Conservation (phyloP, 2,888 invertebrate species). For the Apantesis nais region DNA sequence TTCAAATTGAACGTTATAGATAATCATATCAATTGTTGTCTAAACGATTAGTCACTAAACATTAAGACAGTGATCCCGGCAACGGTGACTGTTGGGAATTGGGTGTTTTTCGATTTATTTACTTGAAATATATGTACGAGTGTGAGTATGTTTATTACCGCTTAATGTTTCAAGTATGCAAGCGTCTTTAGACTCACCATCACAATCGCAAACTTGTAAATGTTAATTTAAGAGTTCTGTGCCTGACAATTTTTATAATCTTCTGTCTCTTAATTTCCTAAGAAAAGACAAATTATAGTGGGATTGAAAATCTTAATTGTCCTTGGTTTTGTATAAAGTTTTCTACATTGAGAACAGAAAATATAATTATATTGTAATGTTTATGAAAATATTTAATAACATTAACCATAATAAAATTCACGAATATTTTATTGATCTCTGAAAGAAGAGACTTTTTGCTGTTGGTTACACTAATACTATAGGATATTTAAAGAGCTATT, state of each 20-base stretch:
- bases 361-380: background rate
- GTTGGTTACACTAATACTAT: background rate
- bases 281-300: background rate
- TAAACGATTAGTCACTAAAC: slow-evolving; percentile 30
- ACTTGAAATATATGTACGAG: background rate
- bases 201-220: background rate
- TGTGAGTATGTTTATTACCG: background rate
- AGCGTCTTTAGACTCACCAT: background rate
- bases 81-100: background rate
- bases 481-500: background rate
- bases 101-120: background rate
- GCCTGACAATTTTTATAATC: background rate
- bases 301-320: background rate
- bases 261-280: background rate
- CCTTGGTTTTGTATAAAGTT: background rate
- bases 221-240: background rate
- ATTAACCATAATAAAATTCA: background rate
- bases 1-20: slow-evolving; percentile 82
- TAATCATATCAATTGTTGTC: slow-evolving; percentile 50
- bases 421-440: background rate
- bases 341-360: background rate
- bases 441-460: background rate
- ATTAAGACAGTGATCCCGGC: slow-evolving; percentile 31
- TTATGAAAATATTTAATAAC: background rate
- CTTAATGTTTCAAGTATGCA: background rate